Base-by-base conservation (phyloP, 2,113 vertebrate genomes). In the Azemiops feae region DNA sequence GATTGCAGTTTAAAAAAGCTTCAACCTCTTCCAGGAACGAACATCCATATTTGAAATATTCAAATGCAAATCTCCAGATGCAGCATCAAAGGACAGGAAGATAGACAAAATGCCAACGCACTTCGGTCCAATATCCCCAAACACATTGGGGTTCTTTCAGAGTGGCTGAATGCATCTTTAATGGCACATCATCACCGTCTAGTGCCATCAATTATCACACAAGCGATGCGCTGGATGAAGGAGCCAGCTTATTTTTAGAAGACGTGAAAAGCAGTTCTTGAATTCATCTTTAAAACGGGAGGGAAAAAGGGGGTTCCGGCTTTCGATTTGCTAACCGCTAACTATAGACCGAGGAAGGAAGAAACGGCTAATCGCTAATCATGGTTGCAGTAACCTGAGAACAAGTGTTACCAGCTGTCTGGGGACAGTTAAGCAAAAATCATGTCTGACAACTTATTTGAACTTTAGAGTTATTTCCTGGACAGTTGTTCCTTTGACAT, bases 401-500 rank as follows among this genome's bases (percentile, higher is more conserved):
- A 88, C 34, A 92, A 88, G 57, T 93, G 9, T 89, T 93, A 0
- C 5, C 0, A 2, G 92, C 91, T 69, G 34, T 27, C 93, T 0
- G 1, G 0, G 0, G 57, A 1, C 3, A 95, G 60, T 54, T 52
- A 23, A 89, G 89, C 64, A 91, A 43, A 69, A 96, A 95, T 92
- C 54, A 92, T 96, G 92, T 95, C 96, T 95, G 95, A 91, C 92
- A 91, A 96, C 97, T 97, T 96, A 93, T 97, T 94, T 85, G 93
- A 97, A 97, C 97, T 95, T 94, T 94, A 69, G 94, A 93, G 94
- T 96, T 96, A 96, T 97, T 97, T 97, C 94, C 96, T 95, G 93
- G 95, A 95, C 97, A 97, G 95, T 89, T 91, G 96, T 98, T 97
- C 96, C 95, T 96, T 92, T 97, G 97, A 95, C 97, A 97, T 98